These are phyloP conservation scores for Helogale parvula DNA, from an alignment of 2,113 vertebrate genomes.

Conservation along the genomic window DNA sequence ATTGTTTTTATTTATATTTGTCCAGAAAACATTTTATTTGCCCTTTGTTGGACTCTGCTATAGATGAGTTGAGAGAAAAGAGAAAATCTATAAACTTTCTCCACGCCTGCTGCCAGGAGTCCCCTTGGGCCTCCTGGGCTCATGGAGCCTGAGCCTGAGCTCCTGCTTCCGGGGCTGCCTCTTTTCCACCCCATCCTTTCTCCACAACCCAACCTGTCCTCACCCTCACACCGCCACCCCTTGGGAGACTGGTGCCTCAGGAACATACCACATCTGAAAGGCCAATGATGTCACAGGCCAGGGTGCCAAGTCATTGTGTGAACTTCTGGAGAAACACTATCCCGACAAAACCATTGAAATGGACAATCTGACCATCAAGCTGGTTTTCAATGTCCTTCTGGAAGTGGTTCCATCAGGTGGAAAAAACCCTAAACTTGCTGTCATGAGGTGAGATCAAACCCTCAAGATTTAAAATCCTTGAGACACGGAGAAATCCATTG, in stretches of 20 bases:
- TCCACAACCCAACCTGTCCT: not conserved
- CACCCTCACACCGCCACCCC: not conserved
- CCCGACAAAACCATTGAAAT: conserved; percentile 88
- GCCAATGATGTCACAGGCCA: conserved; percentile 88
- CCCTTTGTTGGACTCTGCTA: not conserved
- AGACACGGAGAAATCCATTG: conserved; percentile 88
- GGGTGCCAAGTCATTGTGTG: conserved; percentile 88
- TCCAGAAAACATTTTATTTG: not conserved
- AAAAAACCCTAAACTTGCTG: conserved; percentile 88
- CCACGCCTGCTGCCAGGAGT: not conserved
- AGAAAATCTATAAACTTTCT: not conserved
- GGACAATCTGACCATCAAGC: conserved; percentile 85
- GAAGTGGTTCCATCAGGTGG: conserved; percentile 77
- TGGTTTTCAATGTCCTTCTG: conserved; percentile 80
- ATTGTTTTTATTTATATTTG: not conserved
- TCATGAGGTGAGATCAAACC: conserved; percentile 86
- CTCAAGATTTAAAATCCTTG: conserved; percentile 90
- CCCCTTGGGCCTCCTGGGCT: fast-evolving
- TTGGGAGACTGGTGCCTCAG: not conserved
- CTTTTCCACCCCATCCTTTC: not conserved
- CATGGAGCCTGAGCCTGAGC: not conserved
- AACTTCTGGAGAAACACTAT: conserved; percentile 91
- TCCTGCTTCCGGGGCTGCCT: not conserved
- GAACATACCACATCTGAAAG: conserved; percentile 61
- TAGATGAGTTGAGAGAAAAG: not conserved